phyloP scores from a whole-genome alignment of 2,113 vertebrate genomes.

The Carassius carassius region DNA sequence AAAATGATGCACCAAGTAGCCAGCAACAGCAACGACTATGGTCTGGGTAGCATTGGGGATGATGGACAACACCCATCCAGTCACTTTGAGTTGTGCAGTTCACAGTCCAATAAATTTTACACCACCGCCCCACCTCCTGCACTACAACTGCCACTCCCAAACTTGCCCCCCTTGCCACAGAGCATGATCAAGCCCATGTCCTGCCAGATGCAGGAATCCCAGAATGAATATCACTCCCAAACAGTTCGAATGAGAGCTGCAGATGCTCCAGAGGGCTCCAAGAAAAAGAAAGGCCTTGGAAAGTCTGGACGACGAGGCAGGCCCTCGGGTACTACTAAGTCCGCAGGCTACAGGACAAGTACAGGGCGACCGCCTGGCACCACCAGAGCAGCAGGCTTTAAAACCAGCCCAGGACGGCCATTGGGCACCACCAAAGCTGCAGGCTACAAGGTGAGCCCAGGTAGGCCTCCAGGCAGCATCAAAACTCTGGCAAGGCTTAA shows the following conservation, averaged over 20 bases:
- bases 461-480: slow-evolving; percentile 97
- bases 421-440: slow-evolving; percentile 97
- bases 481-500: slow-evolving; percentile 93
- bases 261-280: slow-evolving; percentile 87
- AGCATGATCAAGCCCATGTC: slow-evolving; percentile 87
- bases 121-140: slow-evolving; percentile 80
- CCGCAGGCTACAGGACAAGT: slow-evolving; percentile 95
- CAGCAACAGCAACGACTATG: slow-evolving; percentile 86
- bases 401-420: slow-evolving; percentile 97
- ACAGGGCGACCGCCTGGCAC: slow-evolving; percentile 95
- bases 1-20: slow-evolving; percentile 98
- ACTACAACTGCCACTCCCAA: slow-evolving; percentile 73
- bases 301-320: slow-evolving; percentile 93
- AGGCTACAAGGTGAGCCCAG: slow-evolving; percentile 98
- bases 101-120: slow-evolving; percentile 89
- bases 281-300: slow-evolving; percentile 93
- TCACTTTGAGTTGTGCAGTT: slow-evolving; percentile 90
- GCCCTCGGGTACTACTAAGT: slow-evolving; percentile 96
- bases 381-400: slow-evolving; percentile 97
- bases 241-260: slow-evolving; percentile 79
- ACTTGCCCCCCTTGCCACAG: slow-evolving; percentile 76
- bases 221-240: slow-evolving; percentile 83
- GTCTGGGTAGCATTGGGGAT: slow-evolving; percentile 86
- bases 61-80: slow-evolving; percentile 86
- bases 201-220: slow-evolving; percentile 86